Evolutionary conservation across 2,888 invertebrate genomes (phyloP).

Genomic region (Drosophila nigritarsus): DNA sequence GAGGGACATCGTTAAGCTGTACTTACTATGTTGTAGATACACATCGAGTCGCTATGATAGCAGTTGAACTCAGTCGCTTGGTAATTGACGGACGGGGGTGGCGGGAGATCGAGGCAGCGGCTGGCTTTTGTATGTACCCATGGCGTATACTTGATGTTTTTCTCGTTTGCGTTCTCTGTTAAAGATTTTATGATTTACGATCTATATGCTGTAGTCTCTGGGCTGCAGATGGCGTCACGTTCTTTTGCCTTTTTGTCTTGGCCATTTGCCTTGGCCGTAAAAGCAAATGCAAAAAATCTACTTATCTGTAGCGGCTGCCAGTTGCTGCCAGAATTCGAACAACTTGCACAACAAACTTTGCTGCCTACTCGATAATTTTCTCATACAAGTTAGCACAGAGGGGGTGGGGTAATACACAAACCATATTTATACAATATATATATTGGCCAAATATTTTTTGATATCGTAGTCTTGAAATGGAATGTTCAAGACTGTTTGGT

Average conservation of each 20-base stretch:
- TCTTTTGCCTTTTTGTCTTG: slow-evolving; percentile 20
- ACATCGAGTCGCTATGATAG: background rate
- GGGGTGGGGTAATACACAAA: background rate
- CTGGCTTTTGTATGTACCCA: background rate
- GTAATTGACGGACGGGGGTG: background rate
- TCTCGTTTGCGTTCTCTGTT: slow-evolving; percentile 3
- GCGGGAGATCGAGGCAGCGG: background rate
- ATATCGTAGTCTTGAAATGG: too few species aligned
- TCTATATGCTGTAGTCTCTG: background rate
- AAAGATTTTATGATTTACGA: slow-evolving; percentile 42
- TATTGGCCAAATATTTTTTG: background rate
- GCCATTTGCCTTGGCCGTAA: slow-evolving; percentile 23
- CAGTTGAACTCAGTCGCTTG: background rate
- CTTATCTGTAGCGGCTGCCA: slow-evolving; percentile 37
- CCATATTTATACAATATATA: background rate
- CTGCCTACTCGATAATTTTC: slow-evolving; percentile 23
- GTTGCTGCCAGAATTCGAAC: slow-evolving; percentile 18
- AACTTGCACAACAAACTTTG: slow-evolving; percentile 28
- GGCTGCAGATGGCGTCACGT: slow-evolving; percentile 48
- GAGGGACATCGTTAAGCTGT: slow-evolving; percentile 16
- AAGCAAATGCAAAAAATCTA: slow-evolving; percentile 21
- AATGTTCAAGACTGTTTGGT: background rate
- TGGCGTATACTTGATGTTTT: slow-evolving; percentile 40
- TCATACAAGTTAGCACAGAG: background rate
- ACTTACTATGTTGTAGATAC: background rate